A percentile compares a stretch with the other conserved stretches of the same genome.
Conservation (phyloP, 2,797 vertebrate genomes). For the Protosalanx chinensis region DNA sequence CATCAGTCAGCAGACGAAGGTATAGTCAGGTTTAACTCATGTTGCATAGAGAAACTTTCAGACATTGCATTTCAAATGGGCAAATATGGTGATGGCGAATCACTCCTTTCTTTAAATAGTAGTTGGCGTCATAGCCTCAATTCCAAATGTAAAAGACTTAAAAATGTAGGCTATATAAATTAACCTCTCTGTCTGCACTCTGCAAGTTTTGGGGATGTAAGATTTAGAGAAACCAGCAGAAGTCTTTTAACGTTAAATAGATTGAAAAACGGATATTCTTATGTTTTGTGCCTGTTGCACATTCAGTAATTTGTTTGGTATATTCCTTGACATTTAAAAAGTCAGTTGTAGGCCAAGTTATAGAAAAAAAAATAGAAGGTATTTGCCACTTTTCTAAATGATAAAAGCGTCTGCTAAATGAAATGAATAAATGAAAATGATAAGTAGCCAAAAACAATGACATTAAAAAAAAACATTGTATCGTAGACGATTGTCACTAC, state of each 20-base stretch:
- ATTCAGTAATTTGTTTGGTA: background rate
- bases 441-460: too few relatives aligned
- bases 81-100: too few relatives aligned
- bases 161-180: too few relatives aligned
- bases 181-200: background rate
- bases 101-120: too few relatives aligned
- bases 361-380: too few relatives aligned
- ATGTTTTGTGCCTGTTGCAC: background rate
- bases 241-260: background rate
- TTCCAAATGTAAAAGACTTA: too few relatives aligned
- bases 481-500: background rate
- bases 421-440: too few relatives aligned
- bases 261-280: background rate
- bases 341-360: background rate
- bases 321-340: background rate
- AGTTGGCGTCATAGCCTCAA: too few relatives aligned
- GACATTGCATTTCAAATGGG: background rate
- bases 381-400: too few relatives aligned
- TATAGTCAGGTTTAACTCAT: slow-evolving; percentile 31
- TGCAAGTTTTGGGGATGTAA: background rate
- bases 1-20: slow-evolving; percentile 75
- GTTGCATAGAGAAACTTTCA: background rate
- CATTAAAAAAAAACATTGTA: too few relatives aligned
- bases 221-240: background rate
- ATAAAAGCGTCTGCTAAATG: too few relatives aligned